Evolutionary conservation across 2,797 vertebrate species (phyloP), one percentile per base, ranked within the genome.

Genomic region (Menidia menidia): DNA sequence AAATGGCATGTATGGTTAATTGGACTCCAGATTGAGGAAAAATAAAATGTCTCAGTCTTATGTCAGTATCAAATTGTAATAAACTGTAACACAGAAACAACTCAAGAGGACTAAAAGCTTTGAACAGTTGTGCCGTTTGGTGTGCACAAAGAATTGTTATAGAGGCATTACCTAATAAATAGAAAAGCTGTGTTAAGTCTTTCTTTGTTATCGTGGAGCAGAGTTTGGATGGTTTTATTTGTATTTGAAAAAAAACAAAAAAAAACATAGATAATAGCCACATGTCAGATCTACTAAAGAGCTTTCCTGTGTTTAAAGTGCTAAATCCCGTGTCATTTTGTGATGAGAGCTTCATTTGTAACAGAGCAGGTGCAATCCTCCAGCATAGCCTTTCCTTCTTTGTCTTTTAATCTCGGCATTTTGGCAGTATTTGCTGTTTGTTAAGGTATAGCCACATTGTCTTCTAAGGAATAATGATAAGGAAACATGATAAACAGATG

Each of bases 171-270:
- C 10, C 2, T 10, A 60, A 66, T 56, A 15, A 50, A 48, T 43
- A 18, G 10, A 39, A 15, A 47, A 13, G 6, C 12, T 61, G 32
- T 71, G 51, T 19, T 71, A 31, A 54, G 41, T 67, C 12, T 30
- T 16, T 47, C 0, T 31, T 41, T 62, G 31, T 66, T 14, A 55
- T 48, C 0, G n/a, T 32, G 25, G 6, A 6, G 4, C 31, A 2
- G 4, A 6, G 6, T 7, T 56, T 6, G 7, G 14, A 14, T 19
- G 4, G 6, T 5, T 42, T 41, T 48, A 66, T 64, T 41, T 57
- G 30, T 64, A 50, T 70, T 48, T 58, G 33, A 74, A 76, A 70
- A 62, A 31, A 1, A 16, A 74, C 74, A 68, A 62, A 31, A 1
- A 16, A 73, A 61, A n/a, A 54, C 8, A 42, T 11, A 35, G 10